Conservation (phyloP, 2,888 invertebrate genomes). For the Yponomeuta cagnagella region DNA sequence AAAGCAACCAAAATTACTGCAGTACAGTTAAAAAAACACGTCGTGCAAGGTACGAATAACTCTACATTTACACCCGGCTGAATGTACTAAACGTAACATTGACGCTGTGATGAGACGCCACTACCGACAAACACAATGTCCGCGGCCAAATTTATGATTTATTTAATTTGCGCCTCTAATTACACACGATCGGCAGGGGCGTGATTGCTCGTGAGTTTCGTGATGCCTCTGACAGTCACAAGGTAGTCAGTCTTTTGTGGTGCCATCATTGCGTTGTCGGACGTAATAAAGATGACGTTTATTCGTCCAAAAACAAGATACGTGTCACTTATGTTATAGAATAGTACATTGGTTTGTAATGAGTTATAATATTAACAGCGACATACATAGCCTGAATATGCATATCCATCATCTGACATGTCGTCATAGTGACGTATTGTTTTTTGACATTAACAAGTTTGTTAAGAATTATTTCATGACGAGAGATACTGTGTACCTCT, state of each 20-base stretch:
- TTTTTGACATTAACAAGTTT: too few relatives aligned
- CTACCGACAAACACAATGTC: conserved; percentile 12
- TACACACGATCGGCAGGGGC: conserved; percentile 56
- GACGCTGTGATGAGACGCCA: conserved; percentile 11
- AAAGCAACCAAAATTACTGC: too few relatives aligned
- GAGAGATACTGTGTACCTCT: too few relatives aligned
- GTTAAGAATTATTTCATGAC: too few relatives aligned
- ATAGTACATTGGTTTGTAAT: not conserved
- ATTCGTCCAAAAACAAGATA: too few relatives aligned
- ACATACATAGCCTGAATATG: too few relatives aligned
- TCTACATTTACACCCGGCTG: not conserved
- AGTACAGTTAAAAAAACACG: too few relatives aligned
- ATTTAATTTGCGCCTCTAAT: conserved; percentile 68
- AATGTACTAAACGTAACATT: conserved; percentile 8
- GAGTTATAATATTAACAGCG: not conserved
- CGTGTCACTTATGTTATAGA: too few relatives aligned
- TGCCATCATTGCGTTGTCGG: conserved; percentile 7
- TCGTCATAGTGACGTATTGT: too few relatives aligned
- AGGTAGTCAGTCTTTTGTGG: conserved; percentile 63
- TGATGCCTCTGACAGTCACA: conserved; percentile 61
- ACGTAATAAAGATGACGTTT: not conserved
- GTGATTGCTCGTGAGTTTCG: conserved; percentile 41
- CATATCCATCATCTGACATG: too few relatives aligned
- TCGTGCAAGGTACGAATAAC: too few relatives aligned
- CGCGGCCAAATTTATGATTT: conserved; percentile 41